These are phyloP conservation scores for Drosophila fulvimacula DNA, from an alignment of 2,888 invertebrate genomes.

Conservation along the genomic window DNA sequence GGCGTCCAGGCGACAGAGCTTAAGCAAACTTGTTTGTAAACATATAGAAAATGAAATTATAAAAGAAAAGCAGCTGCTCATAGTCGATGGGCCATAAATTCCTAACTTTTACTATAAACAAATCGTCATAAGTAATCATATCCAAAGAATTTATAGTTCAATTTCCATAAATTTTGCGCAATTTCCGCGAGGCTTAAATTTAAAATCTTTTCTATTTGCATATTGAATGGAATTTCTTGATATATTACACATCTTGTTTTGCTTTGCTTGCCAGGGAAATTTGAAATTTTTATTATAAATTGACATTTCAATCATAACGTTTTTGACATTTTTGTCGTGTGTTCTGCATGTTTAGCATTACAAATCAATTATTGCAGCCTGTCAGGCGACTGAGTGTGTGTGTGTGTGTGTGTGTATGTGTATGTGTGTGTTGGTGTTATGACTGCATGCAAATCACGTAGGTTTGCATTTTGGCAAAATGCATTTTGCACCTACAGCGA, in stretches of 20 bases:
- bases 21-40: not conserved
- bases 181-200: not conserved
- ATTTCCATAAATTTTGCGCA: not conserved
- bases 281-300: not conserved
- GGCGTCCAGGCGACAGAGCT: slow-evolving; percentile 53
- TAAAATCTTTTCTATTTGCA: not conserved
- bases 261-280: not conserved
- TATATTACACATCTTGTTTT: not conserved
- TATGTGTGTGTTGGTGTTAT: slow-evolving; percentile 32
- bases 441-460: slow-evolving; percentile 75
- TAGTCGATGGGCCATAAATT: not conserved
- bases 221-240: not conserved
- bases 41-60: not conserved
- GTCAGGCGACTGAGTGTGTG: slow-evolving; percentile 32
- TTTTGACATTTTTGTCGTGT: slow-evolving; percentile 48
- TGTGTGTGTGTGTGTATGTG: slow-evolving; percentile 11
- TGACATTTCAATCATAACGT: slow-evolving; percentile 13
- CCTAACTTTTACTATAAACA: not conserved
- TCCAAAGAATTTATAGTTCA: not conserved
- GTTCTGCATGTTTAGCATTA: slow-evolving; percentile 67
- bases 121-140: not conserved
- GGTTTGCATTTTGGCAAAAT: slow-evolving; percentile 79
- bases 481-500: slow-evolving; percentile 73
- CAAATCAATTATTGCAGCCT: slow-evolving; percentile 77
- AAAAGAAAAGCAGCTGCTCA: not conserved